Conservation (phyloP, 2,888 invertebrate genomes). For the Halictus quadricinctus region DNA sequence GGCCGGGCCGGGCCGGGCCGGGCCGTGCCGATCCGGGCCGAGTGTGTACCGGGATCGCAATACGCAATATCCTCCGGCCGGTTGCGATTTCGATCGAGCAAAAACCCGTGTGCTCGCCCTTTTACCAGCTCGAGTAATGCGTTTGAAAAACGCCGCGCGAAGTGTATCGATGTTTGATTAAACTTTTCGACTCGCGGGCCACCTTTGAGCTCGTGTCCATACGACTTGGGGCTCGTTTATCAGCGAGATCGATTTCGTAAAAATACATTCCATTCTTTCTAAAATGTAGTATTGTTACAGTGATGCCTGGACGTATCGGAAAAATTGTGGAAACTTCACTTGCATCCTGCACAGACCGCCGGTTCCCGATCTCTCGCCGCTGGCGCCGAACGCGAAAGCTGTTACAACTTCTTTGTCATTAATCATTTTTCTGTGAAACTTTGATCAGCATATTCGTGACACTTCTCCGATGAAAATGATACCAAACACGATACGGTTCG, state of each 20-base stretch:
- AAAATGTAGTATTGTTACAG: not conserved
- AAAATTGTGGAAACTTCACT: not conserved
- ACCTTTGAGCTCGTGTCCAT: not conserved
- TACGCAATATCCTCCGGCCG: not conserved
- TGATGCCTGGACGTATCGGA: not conserved
- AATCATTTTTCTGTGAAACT: not conserved
- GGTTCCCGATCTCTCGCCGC: too few relatives aligned
- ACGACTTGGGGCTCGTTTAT: not conserved
- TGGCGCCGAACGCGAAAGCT: too few relatives aligned
- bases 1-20: not conserved
- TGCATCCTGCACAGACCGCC: too few relatives aligned
- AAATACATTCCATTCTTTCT: not conserved
- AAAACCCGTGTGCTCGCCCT: not conserved
- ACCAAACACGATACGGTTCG: not conserved
- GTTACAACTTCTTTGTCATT: not conserved
- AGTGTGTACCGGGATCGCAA: not conserved
- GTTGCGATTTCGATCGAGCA: not conserved
- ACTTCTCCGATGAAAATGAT: not conserved
- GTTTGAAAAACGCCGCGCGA: not conserved
- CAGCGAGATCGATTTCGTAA: not conserved
- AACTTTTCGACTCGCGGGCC: not conserved
- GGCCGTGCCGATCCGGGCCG: not conserved
- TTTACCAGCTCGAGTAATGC: not conserved
- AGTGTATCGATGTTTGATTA: slow-evolving; percentile 1
- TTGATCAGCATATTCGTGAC: too few relatives aligned